Base-by-base conservation (phyloP, 2,888 invertebrate genomes). In the Phyto melanocephala region DNA sequence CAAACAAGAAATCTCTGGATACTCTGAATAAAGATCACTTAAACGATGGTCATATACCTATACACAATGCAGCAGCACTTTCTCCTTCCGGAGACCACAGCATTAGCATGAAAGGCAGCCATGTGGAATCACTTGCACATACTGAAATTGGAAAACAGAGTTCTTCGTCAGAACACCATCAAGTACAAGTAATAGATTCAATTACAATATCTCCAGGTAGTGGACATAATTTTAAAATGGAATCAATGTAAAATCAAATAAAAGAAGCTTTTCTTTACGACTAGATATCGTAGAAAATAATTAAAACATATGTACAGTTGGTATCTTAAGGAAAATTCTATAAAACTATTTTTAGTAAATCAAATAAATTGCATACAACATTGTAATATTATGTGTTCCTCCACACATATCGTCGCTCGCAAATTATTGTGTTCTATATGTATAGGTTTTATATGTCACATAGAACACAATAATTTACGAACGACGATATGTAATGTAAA, bases 161-260 rank as follows among this genome's bases (percentile, higher is more conserved):
- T 22, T 75, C 84, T 22, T 79, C 84, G 10, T 56, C 83, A 15
- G 81, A 75, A 37, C 63, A 78, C 40, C 87, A 85, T 77, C 88
- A 85, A 37, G 88, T 89, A 20, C 90, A 89, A 82, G 89, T 91
- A 22, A 90, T 90, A 52, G 89, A 89, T 84, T 90, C 90, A 17
- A 89, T 91, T 70, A 90, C 90, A 68, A 90, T 91, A 86, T 90
- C 91, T 13, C 90, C 91, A 11, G 87, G 87, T 56, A 87, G 87
- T 77, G 87, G 88, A 47, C 89, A 90, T 79, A 88, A 87, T 83
- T 91, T 91, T 75, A 91, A 91, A 87, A 91, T 91, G 81, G 91
- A 91, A 85, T 88, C 90, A 80, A 90, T 91, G 85, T 91, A 90
- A 88, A 84, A 80, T 62, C 7, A 70, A 37, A 37, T 56, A 58